Evolutionary conservation across 1,140 invertebrate genomes (phyloP).

Genomic region (Amphibalanus amphitrite): DNA sequence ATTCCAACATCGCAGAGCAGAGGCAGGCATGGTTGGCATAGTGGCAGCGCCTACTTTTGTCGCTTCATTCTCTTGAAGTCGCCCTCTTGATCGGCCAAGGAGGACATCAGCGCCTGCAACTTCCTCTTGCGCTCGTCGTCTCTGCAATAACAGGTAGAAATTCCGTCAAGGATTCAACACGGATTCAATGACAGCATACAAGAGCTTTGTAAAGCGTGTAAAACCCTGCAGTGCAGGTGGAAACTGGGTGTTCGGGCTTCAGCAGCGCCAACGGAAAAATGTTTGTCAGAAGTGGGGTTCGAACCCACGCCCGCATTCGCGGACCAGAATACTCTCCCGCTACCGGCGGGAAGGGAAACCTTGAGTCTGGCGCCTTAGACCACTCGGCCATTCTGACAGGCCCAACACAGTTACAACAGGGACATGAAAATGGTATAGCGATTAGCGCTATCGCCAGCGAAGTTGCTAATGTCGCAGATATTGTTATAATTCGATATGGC

Average conservation of each 20-base stretch:
- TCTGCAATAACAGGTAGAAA: conserved; percentile 13
- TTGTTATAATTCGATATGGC: no score
- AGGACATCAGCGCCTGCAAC: conserved; percentile 60
- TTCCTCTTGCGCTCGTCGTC: conserved; percentile 55
- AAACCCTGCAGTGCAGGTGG: no score
- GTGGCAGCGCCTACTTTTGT: conserved; percentile 25
- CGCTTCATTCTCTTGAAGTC: conserved; percentile 56
- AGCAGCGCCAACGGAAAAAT: no score
- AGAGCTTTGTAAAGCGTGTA: no score
- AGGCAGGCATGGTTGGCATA: background rate
- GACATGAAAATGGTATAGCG: no score
- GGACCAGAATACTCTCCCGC: conserved; percentile 11
- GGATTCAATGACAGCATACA: no score
- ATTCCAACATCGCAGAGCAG: no score
- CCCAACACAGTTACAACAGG: no score
- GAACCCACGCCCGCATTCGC: conserved; percentile 9
- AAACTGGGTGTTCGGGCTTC: no score
- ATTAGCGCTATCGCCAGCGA: no score
- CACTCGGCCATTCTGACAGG: conserved; percentile 22
- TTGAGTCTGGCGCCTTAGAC: conserved; percentile 21
- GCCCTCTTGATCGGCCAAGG: conserved; percentile 59
- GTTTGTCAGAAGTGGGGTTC: conserved; percentile 4
- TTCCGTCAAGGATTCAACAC: no score
- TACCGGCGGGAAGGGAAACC: conserved; percentile 8
- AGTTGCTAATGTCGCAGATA: no score